These are phyloP conservation scores for Cynodonichthys magdalenae DNA, from an alignment of 2,797 vertebrate species.

Conservation along the genomic window DNA sequence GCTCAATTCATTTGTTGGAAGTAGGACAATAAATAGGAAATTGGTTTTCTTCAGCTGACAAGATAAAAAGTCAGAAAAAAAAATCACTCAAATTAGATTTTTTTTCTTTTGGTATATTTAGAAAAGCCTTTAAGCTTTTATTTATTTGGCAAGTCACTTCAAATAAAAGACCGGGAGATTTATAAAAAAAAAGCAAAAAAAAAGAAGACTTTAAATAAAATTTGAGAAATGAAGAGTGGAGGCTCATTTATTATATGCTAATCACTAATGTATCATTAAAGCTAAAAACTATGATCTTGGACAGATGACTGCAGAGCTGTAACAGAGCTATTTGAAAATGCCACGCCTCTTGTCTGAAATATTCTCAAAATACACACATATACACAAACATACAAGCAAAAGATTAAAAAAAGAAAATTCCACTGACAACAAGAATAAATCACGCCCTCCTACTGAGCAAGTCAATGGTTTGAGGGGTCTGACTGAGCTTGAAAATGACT, in stretches of 20 bases:
- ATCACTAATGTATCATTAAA: no score
- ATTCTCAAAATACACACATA: slow-evolving; percentile 1
- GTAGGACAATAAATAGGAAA: slow-evolving; percentile 73
- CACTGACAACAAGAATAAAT: slow-evolving; percentile 41
- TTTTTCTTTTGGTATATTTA: slow-evolving; percentile 31
- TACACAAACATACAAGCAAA: slow-evolving; percentile 25
- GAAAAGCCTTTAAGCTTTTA: slow-evolving; percentile 44
- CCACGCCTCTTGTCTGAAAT: slow-evolving; percentile 30
- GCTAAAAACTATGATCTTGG: no score
- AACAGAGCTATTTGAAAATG: no score
- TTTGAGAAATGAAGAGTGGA: slow-evolving; percentile 20
- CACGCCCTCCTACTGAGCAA: slow-evolving; percentile 46
- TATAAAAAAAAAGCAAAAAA: slow-evolving; percentile 26
- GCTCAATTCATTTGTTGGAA: slow-evolving; percentile 65
- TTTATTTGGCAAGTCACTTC: slow-evolving; percentile 53
- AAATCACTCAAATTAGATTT: slow-evolving; percentile 35
- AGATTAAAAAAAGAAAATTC: slow-evolving; percentile 46
- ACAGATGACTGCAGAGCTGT: no score
- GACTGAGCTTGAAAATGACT: slow-evolving; percentile 44
- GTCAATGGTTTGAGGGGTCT: slow-evolving; percentile 50
- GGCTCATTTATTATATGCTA: background rate
- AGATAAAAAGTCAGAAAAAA: slow-evolving; percentile 56
- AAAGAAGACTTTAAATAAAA: background rate
- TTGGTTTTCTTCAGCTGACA: slow-evolving; percentile 66
- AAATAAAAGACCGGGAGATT: slow-evolving; percentile 44